Percentiles rank a stretch among this genome's conserved stretches.
Conservation (phyloP, 2,888 invertebrate species). For the Lycophotia porphyrea region DNA sequence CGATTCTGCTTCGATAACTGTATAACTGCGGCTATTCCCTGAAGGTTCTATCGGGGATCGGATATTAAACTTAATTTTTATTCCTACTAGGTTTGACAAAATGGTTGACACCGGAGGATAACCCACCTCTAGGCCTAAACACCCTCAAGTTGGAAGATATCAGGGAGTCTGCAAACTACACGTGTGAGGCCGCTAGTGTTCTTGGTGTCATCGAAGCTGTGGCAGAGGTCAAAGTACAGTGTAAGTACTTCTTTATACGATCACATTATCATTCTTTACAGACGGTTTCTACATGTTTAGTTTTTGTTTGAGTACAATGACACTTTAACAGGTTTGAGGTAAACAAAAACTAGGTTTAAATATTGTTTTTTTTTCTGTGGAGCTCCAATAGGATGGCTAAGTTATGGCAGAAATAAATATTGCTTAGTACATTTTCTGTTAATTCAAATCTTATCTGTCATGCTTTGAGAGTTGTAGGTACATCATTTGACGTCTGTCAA, state of each 20-base stretch:
- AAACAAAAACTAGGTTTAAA: background rate
- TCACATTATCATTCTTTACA: background rate
- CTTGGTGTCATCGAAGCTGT: slow-evolving; percentile 97
- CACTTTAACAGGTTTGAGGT: background rate
- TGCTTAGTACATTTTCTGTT: background rate
- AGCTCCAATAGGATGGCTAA: background rate
- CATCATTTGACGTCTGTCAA: background rate
- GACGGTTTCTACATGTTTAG: background rate
- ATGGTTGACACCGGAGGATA: slow-evolving; percentile 97
- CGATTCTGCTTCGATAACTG: background rate
- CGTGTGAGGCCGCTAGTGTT: slow-evolving; percentile 98
- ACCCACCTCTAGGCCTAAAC: slow-evolving; percentile 96
- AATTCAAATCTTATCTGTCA: slow-evolving; percentile 6
- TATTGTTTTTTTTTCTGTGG: background rate
- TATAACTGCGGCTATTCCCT: background rate
- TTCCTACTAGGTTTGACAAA: slow-evolving; percentile 91
- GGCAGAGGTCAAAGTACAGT: slow-evolving; percentile 98
- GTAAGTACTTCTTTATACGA: slow-evolving; percentile 89
- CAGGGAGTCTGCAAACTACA: slow-evolving; percentile 98
- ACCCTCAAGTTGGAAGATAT: slow-evolving; percentile 96
- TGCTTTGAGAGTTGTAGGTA: background rate
- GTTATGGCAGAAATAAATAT: background rate
- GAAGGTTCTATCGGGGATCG: background rate
- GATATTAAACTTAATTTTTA: background rate
- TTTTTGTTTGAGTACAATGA: background rate